Conservation (phyloP, 2,888 invertebrate species). For the Villa cingulata region DNA sequence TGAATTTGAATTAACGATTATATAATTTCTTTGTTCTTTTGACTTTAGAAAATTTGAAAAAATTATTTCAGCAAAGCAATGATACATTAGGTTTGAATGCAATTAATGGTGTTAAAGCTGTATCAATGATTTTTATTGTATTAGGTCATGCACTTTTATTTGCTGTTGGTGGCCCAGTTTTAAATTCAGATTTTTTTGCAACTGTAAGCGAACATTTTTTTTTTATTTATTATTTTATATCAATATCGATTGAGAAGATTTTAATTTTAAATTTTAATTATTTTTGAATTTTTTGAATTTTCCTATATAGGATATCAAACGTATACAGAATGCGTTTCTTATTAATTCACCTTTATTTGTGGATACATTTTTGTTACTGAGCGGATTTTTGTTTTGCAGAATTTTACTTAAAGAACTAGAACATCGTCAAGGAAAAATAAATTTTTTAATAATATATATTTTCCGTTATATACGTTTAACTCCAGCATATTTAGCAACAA, state of each 20-base stretch:
- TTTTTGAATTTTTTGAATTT: conserved; percentile 5
- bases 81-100: conserved; percentile 48
- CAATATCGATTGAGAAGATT: conserved; percentile 4
- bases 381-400: conserved; percentile 55
- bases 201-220: conserved; percentile 15
- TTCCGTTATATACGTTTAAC: conserved; percentile 59
- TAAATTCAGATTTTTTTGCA: conserved; percentile 45
- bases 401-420: conserved; percentile 54
- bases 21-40: not conserved
- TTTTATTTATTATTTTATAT: too few species aligned
- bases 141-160: conserved; percentile 53
- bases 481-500: conserved; percentile 56
- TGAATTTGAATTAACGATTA: not conserved
- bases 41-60: conserved; percentile 24
- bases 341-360: conserved; percentile 55
- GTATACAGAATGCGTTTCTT: conserved; percentile 46
- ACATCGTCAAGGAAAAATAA: conserved; percentile 48
- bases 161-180: conserved; percentile 50
- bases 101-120: conserved; percentile 49
- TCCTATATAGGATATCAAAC: conserved; percentile 40
- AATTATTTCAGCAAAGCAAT: conserved; percentile 32
- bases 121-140: conserved; percentile 54
- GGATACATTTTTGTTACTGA: conserved; percentile 56
- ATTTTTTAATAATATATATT: conserved; percentile 46
- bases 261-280: not conserved